Percentiles rank a stretch among this genome's conserved stretches.
Conservation (phyloP, 2,888 invertebrate species). For the Zele albiditarsus region DNA sequence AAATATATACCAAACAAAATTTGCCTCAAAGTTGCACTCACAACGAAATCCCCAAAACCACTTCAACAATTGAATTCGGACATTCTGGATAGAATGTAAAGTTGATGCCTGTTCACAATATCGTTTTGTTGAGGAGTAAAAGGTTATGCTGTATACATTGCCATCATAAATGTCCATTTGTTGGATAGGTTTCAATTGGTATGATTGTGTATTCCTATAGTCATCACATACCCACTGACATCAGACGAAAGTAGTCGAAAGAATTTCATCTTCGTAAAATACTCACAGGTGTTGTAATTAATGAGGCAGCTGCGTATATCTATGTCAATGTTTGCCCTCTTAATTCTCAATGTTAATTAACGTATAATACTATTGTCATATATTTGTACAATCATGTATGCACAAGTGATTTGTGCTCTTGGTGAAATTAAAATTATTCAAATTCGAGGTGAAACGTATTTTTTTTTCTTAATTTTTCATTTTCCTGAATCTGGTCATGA, state of each 20-base stretch:
- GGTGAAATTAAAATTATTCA: not conserved
- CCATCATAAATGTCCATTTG: not conserved
- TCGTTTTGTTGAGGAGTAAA: not conserved
- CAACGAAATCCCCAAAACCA: slow-evolving; percentile 8
- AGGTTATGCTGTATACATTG: too few relatives aligned
- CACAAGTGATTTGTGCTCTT: slow-evolving; percentile 5
- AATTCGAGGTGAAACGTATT: not conserved
- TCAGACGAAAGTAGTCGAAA: too few relatives aligned
- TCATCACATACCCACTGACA: too few relatives aligned
- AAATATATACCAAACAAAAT: not conserved
- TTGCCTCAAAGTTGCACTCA: not conserved
- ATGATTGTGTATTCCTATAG: too few relatives aligned
- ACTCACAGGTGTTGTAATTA: not conserved
- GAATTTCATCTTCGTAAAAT: not conserved
- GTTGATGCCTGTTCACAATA: not conserved
- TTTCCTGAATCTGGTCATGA: not conserved
- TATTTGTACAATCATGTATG: not conserved
- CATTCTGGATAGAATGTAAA: not conserved
- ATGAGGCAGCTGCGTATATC: not conserved
- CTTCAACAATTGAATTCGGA: slow-evolving; percentile 17
- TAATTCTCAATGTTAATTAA: not conserved
- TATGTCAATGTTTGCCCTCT: not conserved
- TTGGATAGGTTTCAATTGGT: not conserved
- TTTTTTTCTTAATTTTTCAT: not conserved
- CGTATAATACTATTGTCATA: not conserved